Conservation (phyloP, 2,113 vertebrate species). For the Campylomormyrus numenius region DNA sequence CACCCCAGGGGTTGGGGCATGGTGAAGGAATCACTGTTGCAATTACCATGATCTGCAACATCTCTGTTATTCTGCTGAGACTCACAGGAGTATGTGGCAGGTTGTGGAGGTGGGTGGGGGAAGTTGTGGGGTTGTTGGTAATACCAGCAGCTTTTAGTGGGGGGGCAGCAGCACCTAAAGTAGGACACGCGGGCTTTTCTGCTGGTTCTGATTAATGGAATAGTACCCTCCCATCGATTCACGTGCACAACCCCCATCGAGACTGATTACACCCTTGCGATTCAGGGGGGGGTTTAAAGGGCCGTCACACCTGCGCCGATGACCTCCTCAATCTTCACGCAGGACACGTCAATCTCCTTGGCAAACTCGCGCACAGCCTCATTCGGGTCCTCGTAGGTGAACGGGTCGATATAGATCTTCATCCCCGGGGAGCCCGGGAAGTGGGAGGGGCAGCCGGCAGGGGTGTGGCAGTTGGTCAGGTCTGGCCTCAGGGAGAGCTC, state of each 20-base stretch:
- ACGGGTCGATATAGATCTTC: conserved; percentile 99
- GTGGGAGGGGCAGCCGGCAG: conserved; percentile 69
- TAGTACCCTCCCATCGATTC: neutral
- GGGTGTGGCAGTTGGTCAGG: conserved; percentile 71
- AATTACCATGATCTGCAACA: neutral
- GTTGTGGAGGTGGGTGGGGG: neutral
- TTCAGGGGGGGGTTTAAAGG: neutral
- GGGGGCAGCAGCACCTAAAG: neutral
- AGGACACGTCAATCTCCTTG: conserved; percentile 98
- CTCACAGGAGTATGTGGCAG: neutral
- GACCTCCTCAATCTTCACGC: conserved; percentile 98
- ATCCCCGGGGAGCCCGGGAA: conserved; percentile 91
- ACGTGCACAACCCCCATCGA: neutral
- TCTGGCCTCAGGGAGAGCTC: conserved; percentile 71
- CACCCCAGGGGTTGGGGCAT: neutral
- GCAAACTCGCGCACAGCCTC: conserved; percentile 97
- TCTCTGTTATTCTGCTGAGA: neutral
- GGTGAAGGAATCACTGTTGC: neutral
- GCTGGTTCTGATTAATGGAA: neutral
- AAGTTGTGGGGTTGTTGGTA: neutral
- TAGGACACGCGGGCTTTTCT: neutral
- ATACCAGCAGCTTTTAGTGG: neutral
- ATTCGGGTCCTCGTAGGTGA: conserved; percentile 96
- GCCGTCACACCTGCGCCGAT: conserved; percentile 84
- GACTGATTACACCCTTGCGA: neutral